Evolutionary conservation across 2,888 invertebrate genomes (phyloP).

Genomic region (Acholoe squamosa): DNA sequence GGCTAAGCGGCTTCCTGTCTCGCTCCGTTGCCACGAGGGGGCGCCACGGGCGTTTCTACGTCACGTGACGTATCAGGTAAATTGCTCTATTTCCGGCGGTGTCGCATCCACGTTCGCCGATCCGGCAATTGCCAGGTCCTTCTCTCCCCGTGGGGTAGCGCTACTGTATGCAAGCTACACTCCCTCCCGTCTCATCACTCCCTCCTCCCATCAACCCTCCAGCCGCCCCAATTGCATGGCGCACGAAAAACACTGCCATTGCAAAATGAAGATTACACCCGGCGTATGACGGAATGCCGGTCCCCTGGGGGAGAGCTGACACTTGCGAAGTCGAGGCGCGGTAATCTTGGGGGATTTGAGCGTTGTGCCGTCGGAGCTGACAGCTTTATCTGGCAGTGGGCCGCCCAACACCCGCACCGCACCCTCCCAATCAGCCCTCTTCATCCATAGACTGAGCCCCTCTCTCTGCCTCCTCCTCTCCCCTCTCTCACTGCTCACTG

Average conservation of each 20-base stretch:
- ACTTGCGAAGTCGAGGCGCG: slow-evolving; percentile 46
- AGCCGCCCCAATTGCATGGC: slow-evolving; percentile 51
- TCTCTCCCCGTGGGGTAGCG: slow-evolving; percentile 14
- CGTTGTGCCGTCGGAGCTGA: slow-evolving; percentile 27
- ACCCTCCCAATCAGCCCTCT: slow-evolving; percentile 48
- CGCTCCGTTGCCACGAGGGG: background rate
- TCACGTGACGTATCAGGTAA: slow-evolving; percentile 39
- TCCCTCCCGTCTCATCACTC: background rate
- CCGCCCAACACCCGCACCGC: slow-evolving; percentile 26
- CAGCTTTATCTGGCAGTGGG: slow-evolving; percentile 33
- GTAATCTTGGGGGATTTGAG: slow-evolving; percentile 55
- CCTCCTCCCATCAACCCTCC: background rate
- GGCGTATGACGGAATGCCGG: slow-evolving; percentile 46
- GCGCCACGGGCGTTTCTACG: background rate
- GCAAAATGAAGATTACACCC: slow-evolving; percentile 52
- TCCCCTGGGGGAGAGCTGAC: slow-evolving; percentile 40
- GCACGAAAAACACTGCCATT: slow-evolving; percentile 58
- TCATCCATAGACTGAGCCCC: slow-evolving; percentile 3
- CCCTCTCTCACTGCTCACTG: background rate
- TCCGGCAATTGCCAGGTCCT: slow-evolving; percentile 14
- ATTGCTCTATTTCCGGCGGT: slow-evolving; percentile 34
- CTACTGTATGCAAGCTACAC: slow-evolving; percentile 16
- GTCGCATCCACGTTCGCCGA: slow-evolving; percentile 39
- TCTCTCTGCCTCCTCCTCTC: background rate
- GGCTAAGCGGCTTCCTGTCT: background rate